Conservation (phyloP, 2,113 vertebrate species). For the Polypterus bichir region DNA sequence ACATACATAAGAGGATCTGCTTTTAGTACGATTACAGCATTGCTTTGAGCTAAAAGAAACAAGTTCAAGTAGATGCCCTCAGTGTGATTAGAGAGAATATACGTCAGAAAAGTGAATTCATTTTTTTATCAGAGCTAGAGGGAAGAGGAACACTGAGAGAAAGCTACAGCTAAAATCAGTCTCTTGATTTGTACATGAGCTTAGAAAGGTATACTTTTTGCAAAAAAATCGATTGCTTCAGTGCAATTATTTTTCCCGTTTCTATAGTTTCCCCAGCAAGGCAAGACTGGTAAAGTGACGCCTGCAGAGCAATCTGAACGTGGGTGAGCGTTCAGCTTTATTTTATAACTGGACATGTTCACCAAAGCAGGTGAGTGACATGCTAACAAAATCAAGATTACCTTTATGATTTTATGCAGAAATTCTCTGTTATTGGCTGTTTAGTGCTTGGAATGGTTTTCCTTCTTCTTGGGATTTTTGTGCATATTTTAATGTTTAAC, state of each 20-base stretch:
- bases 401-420: too few species aligned
- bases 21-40: too few species aligned
- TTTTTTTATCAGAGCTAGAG: not conserved
- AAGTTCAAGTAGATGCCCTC: too few species aligned
- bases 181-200: not conserved
- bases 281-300: slow-evolving; percentile 41
- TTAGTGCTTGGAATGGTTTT: too few species aligned
- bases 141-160: not conserved
- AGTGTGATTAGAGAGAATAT: not conserved
- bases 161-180: not conserved
- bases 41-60: too few species aligned
- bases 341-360: slow-evolving; percentile 7
- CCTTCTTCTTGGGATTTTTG: too few species aligned
- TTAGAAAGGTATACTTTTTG: not conserved
- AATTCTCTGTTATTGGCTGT: too few species aligned
- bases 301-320: slow-evolving; percentile 59
- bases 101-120: not conserved
- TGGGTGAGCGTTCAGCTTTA: slow-evolving; percentile 39
- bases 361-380: slow-evolving; percentile 18
- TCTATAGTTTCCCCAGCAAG: slow-evolving; percentile 41
- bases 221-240: not conserved
- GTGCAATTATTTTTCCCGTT: not conserved
- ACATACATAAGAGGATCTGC: too few species aligned
- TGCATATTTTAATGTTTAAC: too few species aligned
- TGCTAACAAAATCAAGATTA: too few species aligned